Base-by-base conservation (phyloP, 2,888 invertebrate genomes). In the Sceliomorpha sp. region DNA sequence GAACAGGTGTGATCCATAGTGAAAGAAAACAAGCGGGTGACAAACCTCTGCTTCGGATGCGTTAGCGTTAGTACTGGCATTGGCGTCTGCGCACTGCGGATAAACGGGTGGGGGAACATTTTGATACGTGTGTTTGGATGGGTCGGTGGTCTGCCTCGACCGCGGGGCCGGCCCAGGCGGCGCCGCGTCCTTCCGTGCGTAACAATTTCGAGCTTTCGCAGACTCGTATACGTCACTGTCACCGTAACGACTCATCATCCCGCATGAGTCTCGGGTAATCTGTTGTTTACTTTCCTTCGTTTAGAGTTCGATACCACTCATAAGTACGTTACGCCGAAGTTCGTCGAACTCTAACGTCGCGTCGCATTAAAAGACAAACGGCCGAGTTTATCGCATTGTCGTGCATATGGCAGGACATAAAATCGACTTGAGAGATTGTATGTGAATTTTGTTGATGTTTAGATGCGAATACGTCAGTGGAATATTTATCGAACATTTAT, bases 101-200 rank as follows among this genome's bases (percentile, higher is more conserved):
- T 87, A 89, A 74, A 89, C 86, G 48, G 90, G 89, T 56, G 89
- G 82, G 45, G 90, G 90, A 60, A 91, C 89, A 77, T 91, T 90
- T 84, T 90, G 90, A 76, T 91, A 90, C 26, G 89, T 89, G 76
- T 90, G 90, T 72, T 84, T 83, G 42, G 82, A 78, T 39, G 84
- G 85, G 67, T 87, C 85, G 20, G 79, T 82, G 71, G 77, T 81
- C 72, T 62, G 82, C 47, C 60, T 62, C 1, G 74, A 71, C 76
- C 86, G 78, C 2, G 87, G 87, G 8, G 83, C 84, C 1, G 86
- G 87, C 17, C 78, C 51, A 15, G 83, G 82, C 44, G 82, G 82
- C 47, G 68, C 55, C 6, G 9, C 37, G 20, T 9, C 7, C 9
- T 14, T 53, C 14, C 67, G 40, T 6, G 40, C 17, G 10, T 73